Percentiles rank a stretch among this genome's conserved stretches.
These are phyloP conservation scores for Pyrrhia umbra DNA, from an alignment of 2,888 invertebrate species.

Conservation along the genomic window DNA sequence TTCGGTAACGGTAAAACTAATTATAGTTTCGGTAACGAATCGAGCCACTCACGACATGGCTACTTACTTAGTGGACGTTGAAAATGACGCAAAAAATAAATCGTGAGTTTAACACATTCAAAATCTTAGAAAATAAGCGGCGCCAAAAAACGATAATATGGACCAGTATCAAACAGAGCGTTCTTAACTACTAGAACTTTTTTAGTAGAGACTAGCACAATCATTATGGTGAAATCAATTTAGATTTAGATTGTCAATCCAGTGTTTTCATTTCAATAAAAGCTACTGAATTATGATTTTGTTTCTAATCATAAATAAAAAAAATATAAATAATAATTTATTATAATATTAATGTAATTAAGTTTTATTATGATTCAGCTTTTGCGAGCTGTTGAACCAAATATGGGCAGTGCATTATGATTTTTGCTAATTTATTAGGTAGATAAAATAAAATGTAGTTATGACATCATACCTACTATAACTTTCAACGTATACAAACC, in stretches of 20 bases:
- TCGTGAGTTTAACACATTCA: slow-evolving; percentile 82
- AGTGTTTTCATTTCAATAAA: slow-evolving; percentile 47
- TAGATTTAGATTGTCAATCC: slow-evolving; percentile 53
- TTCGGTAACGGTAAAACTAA: slow-evolving; percentile 85
- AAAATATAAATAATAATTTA: slow-evolving; percentile 50
- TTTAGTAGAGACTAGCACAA: slow-evolving; percentile 35
- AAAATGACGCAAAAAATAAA: slow-evolving; percentile 81
- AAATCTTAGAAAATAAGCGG: slow-evolving; percentile 73
- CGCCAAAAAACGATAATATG: slow-evolving; percentile 71
- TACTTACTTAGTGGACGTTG: slow-evolving; percentile 76
- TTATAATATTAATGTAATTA: slow-evolving; percentile 52
- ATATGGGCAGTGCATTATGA: slow-evolving; percentile 53
- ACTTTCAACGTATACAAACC: slow-evolving; percentile 39
- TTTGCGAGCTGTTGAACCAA: slow-evolving; percentile 39
- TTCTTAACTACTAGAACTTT: slow-evolving; percentile 47
- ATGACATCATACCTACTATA: slow-evolving; percentile 44
- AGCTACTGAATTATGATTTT: slow-evolving; percentile 54
- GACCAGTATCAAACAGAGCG: slow-evolving; percentile 66
- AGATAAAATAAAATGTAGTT: slow-evolving; percentile 38
- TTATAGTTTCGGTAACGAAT: slow-evolving; percentile 85
- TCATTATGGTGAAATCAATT: slow-evolving; percentile 51
- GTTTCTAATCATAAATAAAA: slow-evolving; percentile 52
- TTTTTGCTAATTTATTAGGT: slow-evolving; percentile 52
- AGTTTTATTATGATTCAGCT: slow-evolving; percentile 30
- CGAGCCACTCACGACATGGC: slow-evolving; percentile 82